phyloP scores from a whole-genome alignment of 2,888 invertebrate genomes.

The Eledona agricola region DNA sequence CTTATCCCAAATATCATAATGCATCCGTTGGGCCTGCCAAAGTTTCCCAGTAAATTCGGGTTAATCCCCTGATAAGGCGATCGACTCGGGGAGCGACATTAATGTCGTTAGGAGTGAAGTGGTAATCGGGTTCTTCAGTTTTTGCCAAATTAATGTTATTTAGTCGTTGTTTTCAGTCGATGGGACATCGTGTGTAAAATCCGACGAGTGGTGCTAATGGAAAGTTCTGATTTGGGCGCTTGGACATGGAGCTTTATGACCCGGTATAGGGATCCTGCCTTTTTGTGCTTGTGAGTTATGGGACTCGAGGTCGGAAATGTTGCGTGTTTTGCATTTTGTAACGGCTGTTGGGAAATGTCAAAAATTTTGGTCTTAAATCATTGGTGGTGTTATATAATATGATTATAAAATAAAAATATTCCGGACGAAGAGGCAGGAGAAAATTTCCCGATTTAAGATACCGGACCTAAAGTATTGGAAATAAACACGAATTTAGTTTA shows the following conservation, averaged over 20 bases:
- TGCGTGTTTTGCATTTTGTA: no score
- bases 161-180: constrained; percentile 8
- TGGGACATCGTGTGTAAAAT: constrained; percentile 21
- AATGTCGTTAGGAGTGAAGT: constrained; percentile 22
- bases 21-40: constrained; percentile 8
- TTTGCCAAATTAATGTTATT: constrained; percentile 19
- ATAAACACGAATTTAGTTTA: no score
- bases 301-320: no score
- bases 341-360: no score
- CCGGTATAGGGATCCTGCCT: background rate
- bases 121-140: constrained; percentile 21
- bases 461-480: no score
- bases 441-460: no score
- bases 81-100: constrained; percentile 28
- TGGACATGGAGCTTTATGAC: background rate
- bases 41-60: constrained; percentile 15
- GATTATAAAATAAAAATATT: no score
- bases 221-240: constrained; percentile 13
- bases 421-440: no score
- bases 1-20: constrained; percentile 12
- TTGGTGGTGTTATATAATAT: no score
- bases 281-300: no score
- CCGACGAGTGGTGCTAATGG: constrained; percentile 12
- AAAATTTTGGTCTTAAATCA: no score
- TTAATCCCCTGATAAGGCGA: constrained; percentile 27